Base-by-base conservation (phyloP, 64 coral and sea anemone genomes). In the Trachythela sp. region DNA sequence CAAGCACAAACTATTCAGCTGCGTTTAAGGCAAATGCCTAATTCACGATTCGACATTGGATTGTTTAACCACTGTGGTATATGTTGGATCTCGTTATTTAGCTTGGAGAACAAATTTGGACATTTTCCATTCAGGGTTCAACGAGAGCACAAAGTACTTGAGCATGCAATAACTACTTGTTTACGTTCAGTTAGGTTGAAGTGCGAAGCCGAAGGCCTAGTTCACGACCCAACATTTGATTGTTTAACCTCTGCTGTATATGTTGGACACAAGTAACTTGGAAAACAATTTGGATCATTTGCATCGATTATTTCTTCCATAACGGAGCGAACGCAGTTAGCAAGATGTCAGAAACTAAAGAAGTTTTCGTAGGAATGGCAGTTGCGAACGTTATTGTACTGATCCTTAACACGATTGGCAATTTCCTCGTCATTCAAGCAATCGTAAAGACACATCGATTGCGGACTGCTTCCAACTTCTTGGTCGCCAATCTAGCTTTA, bases 401-500 rank as follows among this genome's bases (percentile, higher is more conserved):
- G 17, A 26, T 88, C 13, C 75, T 85, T 24, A 92, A 86, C 72
- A 83, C 91, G 13, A 0, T 92, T 15, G 91, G 91, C 13, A 92
- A 92, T 36, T 56, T 68, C 5, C 39, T 92, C 18, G 86, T 92
- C 31, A 88, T 88, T 26, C 86, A 84, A 43, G 86, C 77, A 14
- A 92, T 92, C 36, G 70, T 40, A 30, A 48, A 54, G 37, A 88
- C 86, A 14, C 31, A 48, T 35, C 71, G 85, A 13, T 80, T 92
- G 86, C 34, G 86, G 14, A 88, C 91, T 7, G 49, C 86, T 0
- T 92, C 91, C 1, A 92, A 92, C 70, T 18, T 60, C 30, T 45
- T 92, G 22, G 86, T 92, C 26, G 39, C 77, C 48, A 92, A 92
- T 56, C 51, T 92, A 1, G 91, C 91, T 4, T 40, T 92, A 2